A percentile compares a stretch with the other conserved stretches of the same genome.
phyloP scores from a whole-genome alignment of 1,140 invertebrate species.

The Drosophila equinoxialis region DNA sequence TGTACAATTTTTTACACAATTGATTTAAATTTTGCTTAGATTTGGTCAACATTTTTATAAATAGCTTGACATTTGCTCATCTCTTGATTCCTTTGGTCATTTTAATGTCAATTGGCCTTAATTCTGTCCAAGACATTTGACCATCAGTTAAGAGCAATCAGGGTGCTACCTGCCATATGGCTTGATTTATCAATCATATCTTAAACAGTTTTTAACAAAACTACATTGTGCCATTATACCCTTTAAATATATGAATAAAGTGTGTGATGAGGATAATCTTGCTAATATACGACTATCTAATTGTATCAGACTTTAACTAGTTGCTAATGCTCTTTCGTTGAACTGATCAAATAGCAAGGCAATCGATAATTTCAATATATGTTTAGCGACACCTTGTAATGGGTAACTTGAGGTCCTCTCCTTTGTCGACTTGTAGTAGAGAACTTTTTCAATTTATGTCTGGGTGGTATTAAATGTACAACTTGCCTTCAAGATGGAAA shows the following conservation, averaged over 20 bases:
- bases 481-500: not conserved
- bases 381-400: not conserved
- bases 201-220: not conserved
- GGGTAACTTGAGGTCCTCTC: not conserved
- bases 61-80: not conserved
- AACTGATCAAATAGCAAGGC: too few species aligned
- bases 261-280: too few species aligned
- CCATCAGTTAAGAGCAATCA: not conserved
- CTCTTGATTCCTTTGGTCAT: not conserved
- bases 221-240: too few species aligned
- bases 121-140: not conserved
- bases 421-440: not conserved
- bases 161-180: not conserved
- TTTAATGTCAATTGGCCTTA: not conserved
- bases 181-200: not conserved
- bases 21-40: too few species aligned
- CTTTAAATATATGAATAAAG: not conserved
- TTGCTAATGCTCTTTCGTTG: too few species aligned
- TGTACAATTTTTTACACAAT: too few species aligned
- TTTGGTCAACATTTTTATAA: too few species aligned
- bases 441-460: not conserved
- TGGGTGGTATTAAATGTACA: constrained; percentile 5
- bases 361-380: too few species aligned
- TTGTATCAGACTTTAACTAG: too few species aligned
- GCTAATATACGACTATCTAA: too few species aligned